These are phyloP conservation scores for Panopea generosa DNA, from an alignment of 2,888 invertebrate species.

Conservation along the genomic window DNA sequence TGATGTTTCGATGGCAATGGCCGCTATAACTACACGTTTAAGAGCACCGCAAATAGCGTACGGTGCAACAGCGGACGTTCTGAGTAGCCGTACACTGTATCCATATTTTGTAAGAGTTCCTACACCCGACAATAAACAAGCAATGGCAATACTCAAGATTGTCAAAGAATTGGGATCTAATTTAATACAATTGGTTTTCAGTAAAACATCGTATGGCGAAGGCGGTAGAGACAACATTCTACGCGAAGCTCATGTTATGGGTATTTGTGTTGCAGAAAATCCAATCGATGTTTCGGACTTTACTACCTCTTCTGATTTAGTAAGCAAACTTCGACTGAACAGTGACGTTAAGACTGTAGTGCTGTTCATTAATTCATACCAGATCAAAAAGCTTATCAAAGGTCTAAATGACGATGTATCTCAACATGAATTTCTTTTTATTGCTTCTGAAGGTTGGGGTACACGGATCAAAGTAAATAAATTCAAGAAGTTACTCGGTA, in stretches of 20 bases:
- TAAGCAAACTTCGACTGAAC: constrained; percentile 27
- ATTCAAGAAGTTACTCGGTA: constrained; percentile 39
- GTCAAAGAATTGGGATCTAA: constrained; percentile 43
- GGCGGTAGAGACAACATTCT: constrained; percentile 51
- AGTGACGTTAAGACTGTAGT: constrained; percentile 50
- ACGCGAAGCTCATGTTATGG: not conserved
- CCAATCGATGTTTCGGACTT: constrained; percentile 31
- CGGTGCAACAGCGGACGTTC: constrained; percentile 56
- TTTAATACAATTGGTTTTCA: constrained; percentile 64
- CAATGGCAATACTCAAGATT: constrained; percentile 52
- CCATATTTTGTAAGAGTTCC: constrained; percentile 62
- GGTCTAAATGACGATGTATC: constrained; percentile 25
- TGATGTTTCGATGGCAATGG: constrained; percentile 51
- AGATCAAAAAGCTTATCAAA: constrained; percentile 16
- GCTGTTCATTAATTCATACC: constrained; percentile 52
- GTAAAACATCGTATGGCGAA: constrained; percentile 59
- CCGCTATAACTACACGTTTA: constrained; percentile 48
- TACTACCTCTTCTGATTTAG: constrained; percentile 11
- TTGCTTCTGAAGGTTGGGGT: constrained; percentile 64
- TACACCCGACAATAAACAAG: constrained; percentile 61
- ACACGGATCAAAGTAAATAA: constrained; percentile 32
- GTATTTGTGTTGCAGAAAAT: constrained; percentile 60
- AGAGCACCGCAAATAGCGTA: constrained; percentile 52
- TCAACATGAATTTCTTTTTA: constrained; percentile 47
- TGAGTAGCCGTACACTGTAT: constrained; percentile 54